Base-by-base conservation (phyloP, 2,888 invertebrate species). In the Drosophila aldrichi region DNA sequence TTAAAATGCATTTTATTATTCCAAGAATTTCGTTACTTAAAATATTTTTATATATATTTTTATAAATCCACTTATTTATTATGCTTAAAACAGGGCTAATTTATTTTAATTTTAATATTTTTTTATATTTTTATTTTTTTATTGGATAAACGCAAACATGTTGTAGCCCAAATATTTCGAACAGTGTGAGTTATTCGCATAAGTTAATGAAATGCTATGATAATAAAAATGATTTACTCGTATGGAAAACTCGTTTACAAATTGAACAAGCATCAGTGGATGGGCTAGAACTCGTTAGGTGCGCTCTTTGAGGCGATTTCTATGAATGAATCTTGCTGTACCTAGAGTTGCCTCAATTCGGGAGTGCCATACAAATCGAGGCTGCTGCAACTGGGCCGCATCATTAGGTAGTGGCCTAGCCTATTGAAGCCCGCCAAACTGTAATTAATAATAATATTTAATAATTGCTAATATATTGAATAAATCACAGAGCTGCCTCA, bases 371-470 rank as follows among this genome's bases (percentile, higher is more conserved):
- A 16, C 16, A 69, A 20, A 16, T 69, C 62, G 25, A 74, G 59
- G 5, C 70, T 63, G 75, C 70, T 63, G 52, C 63, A 76, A 40
- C 70, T 76, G 51, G 52, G 71, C 9, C 48, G 48, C 46, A 60
- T 52, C 48, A 60, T 41, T 18, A 57, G 6, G 8, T 40, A 34
- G n/a, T 43, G 59, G 16, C 38, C 36, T 1, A 71, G 34, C 18
- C 32, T 32, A 40, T 55, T 43, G n/a, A 61, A 18, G 14, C 58
- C 51, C 2, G 65, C 77, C 29, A 71, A 56, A 7, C 77, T 75
- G 32, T 29, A 8, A 8, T 7, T 8, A 1, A 29, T 29, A 29
- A 29, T 29, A 7, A 8, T 29, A 29, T 8, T 29, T 8, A 29
- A 8, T 8, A 29, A 8, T 1, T 7, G 10, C 16, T 36, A 22